Evolutionary conservation across 2,888 invertebrate species (phyloP).

Genomic region (Dryadula phaetusa): DNA sequence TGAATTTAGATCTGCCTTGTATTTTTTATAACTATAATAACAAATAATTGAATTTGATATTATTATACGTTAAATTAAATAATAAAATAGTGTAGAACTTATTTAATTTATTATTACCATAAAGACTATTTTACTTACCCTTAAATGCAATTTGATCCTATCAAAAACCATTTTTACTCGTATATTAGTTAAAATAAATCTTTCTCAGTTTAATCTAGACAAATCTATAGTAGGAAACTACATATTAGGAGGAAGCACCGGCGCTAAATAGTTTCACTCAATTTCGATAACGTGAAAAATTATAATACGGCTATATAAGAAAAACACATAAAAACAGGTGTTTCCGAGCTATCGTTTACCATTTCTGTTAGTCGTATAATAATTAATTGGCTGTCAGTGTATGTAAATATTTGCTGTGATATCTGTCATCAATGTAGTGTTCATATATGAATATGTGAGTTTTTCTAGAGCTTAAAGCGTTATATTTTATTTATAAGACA

Average conservation of each 20-base stretch:
- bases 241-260: slow-evolving; percentile 45
- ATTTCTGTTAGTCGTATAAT: slow-evolving; percentile 54
- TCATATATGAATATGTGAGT: slow-evolving; percentile 2
- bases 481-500: not conserved
- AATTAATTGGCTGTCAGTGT: slow-evolving; percentile 52
- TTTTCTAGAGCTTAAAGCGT: slow-evolving; percentile 25
- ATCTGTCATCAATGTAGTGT: slow-evolving; percentile 28
- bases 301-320: slow-evolving; percentile 48
- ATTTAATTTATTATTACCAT: not conserved
- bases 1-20: too few relatives aligned
- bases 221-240: slow-evolving; percentile 5
- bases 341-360: not conserved
- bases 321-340: slow-evolving; percentile 10
- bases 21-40: too few relatives aligned
- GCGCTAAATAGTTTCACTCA: slow-evolving; percentile 52
- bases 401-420: slow-evolving; percentile 64
- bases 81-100: not conserved
- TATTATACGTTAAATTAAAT: not conserved
- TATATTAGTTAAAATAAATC: not conserved
- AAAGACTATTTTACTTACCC: not conserved
- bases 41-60: not conserved
- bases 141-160: slow-evolving; percentile 5
- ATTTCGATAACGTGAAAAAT: slow-evolving; percentile 56
- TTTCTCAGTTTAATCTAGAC: not conserved
- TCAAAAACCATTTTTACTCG: not conserved